Evolutionary conservation across 2,888 invertebrate genomes (phyloP).

Genomic region (Cylloceria caligata): DNA sequence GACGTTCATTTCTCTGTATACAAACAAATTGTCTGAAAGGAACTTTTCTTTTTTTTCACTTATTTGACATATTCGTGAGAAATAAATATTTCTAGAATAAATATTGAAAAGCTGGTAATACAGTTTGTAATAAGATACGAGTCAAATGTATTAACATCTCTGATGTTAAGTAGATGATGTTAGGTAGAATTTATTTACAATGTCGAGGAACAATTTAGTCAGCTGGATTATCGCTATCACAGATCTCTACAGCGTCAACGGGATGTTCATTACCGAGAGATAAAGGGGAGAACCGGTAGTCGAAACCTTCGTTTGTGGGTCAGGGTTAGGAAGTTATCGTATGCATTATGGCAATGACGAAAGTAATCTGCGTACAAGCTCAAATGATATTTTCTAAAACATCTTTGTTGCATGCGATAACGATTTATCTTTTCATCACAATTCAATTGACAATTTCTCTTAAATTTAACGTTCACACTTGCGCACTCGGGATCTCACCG

Average conservation of each 20-base stretch:
- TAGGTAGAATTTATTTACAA: neutral
- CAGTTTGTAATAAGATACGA: neutral
- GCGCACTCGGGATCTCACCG: neutral
- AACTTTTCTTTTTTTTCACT: no score
- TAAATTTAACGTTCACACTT: slow-evolving; percentile 17
- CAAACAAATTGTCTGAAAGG: no score
- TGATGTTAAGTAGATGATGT: neutral
- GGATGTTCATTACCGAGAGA: slow-evolving; percentile 30
- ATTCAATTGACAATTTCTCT: slow-evolving; percentile 15
- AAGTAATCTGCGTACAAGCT: no score
- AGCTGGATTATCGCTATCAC: slow-evolving; percentile 35
- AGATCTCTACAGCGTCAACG: slow-evolving; percentile 40
- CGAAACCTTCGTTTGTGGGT: slow-evolving; percentile 55
- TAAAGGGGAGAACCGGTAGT: slow-evolving; percentile 35
- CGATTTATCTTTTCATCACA: neutral
- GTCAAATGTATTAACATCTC: neutral
- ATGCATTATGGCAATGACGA: slow-evolving; percentile 7
- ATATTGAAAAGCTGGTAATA: neutral
- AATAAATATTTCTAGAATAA: neutral
- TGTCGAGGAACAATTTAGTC: neutral
- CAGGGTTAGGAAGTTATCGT: slow-evolving; percentile 57
- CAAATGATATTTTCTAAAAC: no score
- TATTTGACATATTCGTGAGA: neutral
- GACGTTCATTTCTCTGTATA: no score
- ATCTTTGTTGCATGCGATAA: neutral